A percentile compares a stretch with the other conserved stretches of the same genome.
phyloP scores from a whole-genome alignment of 2,113 vertebrate species.

The Euleptes europaea region DNA sequence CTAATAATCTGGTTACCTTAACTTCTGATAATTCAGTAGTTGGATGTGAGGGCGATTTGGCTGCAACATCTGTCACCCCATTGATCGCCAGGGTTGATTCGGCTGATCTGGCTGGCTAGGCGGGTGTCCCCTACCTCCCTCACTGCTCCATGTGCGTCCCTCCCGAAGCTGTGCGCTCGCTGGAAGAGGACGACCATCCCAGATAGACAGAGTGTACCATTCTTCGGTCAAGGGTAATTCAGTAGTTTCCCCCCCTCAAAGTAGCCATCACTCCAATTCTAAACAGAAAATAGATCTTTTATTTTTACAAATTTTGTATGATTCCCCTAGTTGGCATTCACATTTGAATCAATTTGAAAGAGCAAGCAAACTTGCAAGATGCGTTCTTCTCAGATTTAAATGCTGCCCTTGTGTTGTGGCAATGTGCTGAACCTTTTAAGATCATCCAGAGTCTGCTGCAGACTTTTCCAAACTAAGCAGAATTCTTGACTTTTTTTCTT shows the following conservation, averaged over 20 bases:
- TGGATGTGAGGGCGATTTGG: no score
- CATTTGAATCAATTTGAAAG: slow-evolving; percentile 29
- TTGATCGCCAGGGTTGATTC: no score
- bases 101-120: no score
- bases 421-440: slow-evolving; percentile 58
- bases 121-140: no score
- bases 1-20: background rate
- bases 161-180: no score
- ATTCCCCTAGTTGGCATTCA: slow-evolving; percentile 22
- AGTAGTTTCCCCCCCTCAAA: background rate
- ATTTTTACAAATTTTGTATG: slow-evolving; percentile 6
- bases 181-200: no score
- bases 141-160: no score
- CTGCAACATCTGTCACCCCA: no score
- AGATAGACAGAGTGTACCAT: no score
- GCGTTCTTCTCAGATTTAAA: slow-evolving; percentile 37
- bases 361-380: slow-evolving; percentile 4
- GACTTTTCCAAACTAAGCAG: slow-evolving; percentile 46
- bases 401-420: slow-evolving; percentile 27
- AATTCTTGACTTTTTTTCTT: slow-evolving; percentile 42
- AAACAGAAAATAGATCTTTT: slow-evolving; percentile 26
- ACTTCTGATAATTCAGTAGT: background rate
- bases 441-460: slow-evolving; percentile 49
- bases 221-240: no score
- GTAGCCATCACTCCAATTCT: background rate